Conservation (phyloP, 2,113 vertebrate species). For the Ascaphus truei region DNA sequence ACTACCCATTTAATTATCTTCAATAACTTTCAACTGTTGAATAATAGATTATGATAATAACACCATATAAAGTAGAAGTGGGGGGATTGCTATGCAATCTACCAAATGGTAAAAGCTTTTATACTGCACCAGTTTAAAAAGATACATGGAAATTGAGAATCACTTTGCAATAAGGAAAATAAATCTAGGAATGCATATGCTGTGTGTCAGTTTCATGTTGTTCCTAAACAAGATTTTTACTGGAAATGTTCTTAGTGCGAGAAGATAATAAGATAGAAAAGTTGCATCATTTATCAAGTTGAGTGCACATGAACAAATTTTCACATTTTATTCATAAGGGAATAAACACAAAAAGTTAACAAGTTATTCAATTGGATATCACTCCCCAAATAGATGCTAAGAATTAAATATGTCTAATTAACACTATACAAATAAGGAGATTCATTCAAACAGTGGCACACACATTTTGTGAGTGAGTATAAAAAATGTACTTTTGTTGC, state of each 20-base stretch:
- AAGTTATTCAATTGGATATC: constrained; percentile 37
- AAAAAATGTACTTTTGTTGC: background rate
- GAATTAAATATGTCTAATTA: constrained; percentile 19
- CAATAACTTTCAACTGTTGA: constrained; percentile 55
- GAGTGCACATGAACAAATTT: constrained; percentile 13
- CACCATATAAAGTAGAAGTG: constrained; percentile 45
- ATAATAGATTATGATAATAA: constrained; percentile 50
- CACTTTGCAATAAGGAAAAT: constrained; percentile 53
- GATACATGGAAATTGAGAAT: constrained; percentile 49
- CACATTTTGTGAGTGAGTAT: background rate
- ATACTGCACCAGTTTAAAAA: constrained; percentile 52
- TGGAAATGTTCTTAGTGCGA: constrained; percentile 49
- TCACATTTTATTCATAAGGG: constrained; percentile 35
- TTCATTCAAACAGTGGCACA: background rate
- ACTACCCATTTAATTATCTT: too few relatives aligned
- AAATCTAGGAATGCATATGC: constrained; percentile 50
- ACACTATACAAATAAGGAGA: constrained; percentile 17
- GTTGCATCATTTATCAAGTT: constrained; percentile 45
- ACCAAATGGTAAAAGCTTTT: constrained; percentile 54
- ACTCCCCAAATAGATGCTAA: constrained; percentile 7
- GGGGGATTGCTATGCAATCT: constrained; percentile 43
- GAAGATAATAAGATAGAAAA: constrained; percentile 45
- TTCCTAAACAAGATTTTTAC: constrained; percentile 55
- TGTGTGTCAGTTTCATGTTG: constrained; percentile 52
- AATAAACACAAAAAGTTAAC: constrained; percentile 40